A percentile compares a stretch with the other conserved stretches of the same genome.
phyloP scores from a whole-genome alignment of 2,113 vertebrate species.

The Barbus barbus region DNA sequence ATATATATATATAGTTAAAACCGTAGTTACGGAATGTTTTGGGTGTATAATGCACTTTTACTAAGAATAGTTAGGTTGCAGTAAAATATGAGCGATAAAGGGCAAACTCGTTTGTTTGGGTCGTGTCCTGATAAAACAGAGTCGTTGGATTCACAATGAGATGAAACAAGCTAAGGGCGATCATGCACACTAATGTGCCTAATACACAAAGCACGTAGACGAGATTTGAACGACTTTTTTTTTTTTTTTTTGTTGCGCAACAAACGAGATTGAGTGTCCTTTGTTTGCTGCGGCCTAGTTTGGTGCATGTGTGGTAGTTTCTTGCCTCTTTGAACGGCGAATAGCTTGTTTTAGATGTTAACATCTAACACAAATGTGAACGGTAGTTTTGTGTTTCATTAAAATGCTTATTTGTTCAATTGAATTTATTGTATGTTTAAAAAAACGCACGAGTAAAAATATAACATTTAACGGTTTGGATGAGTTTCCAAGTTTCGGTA shows the following conservation, averaged over 20 bases:
- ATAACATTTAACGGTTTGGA: neutral
- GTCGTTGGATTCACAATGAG: neutral
- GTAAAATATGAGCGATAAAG: neutral
- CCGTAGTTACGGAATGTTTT: no score
- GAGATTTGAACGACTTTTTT: neutral
- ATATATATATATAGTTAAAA: neutral
- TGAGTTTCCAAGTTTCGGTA: neutral
- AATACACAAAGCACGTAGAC: neutral
- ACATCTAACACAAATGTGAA: no score
- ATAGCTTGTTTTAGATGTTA: neutral
- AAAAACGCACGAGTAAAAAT: neutral
- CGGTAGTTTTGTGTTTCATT: neutral
- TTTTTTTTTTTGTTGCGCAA: neutral
- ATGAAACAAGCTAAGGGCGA: no score
- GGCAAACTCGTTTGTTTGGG: constrained; percentile 1
- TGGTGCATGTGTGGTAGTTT: neutral
- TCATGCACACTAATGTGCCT: neutral
- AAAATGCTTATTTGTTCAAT: neutral
- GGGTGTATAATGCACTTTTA: neutral
- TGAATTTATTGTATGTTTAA: neutral
- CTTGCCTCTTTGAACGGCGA: neutral
- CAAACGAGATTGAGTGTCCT: neutral
- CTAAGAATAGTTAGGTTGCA: neutral
- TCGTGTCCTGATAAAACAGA: neutral
- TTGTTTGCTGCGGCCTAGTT: constrained; percentile 7